These are phyloP conservation scores for Sula dactylatra DNA, from an alignment of 2,113 vertebrate genomes.

Conservation along the genomic window DNA sequence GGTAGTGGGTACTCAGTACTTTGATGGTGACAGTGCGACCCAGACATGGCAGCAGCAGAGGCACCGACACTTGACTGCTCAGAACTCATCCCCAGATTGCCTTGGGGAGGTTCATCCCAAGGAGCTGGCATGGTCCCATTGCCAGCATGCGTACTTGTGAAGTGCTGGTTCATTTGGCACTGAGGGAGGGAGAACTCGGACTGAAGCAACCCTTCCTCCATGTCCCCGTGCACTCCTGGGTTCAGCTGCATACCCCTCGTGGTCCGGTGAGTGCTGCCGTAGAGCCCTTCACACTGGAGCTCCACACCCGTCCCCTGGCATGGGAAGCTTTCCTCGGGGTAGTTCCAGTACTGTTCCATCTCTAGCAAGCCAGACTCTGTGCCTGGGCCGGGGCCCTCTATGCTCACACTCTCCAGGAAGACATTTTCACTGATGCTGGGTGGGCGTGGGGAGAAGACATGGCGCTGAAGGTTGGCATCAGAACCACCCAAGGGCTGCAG, in stretches of 20 bases:
- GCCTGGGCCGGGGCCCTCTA: slow-evolving; percentile 60
- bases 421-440: slow-evolving; percentile 92
- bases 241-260: slow-evolving; percentile 28
- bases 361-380: slow-evolving; percentile 71
- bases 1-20: slow-evolving; percentile 68
- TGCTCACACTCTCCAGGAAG: slow-evolving; percentile 74
- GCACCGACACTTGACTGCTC: not conserved
- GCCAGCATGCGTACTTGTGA: slow-evolving; percentile 56
- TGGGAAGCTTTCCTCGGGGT: slow-evolving; percentile 62
- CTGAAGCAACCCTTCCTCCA: slow-evolving; percentile 75
- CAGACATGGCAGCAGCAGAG: not conserved
- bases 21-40: slow-evolving; percentile 52
- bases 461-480: slow-evolving; percentile 75
- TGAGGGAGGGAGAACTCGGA: slow-evolving; percentile 78
- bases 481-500: slow-evolving; percentile 75
- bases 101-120: slow-evolving; percentile 69
- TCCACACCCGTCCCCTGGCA: slow-evolving; percentile 42
- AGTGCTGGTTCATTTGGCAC: slow-evolving; percentile 82
- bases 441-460: slow-evolving; percentile 87
- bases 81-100: not conserved
- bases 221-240: slow-evolving; percentile 41
- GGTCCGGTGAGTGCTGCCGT: slow-evolving; percentile 49
- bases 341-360: slow-evolving; percentile 78
- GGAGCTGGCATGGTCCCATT: not conserved
- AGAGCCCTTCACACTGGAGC: slow-evolving; percentile 66